Conservation (phyloP, 2,113 vertebrate genomes). For the Grus americana region DNA sequence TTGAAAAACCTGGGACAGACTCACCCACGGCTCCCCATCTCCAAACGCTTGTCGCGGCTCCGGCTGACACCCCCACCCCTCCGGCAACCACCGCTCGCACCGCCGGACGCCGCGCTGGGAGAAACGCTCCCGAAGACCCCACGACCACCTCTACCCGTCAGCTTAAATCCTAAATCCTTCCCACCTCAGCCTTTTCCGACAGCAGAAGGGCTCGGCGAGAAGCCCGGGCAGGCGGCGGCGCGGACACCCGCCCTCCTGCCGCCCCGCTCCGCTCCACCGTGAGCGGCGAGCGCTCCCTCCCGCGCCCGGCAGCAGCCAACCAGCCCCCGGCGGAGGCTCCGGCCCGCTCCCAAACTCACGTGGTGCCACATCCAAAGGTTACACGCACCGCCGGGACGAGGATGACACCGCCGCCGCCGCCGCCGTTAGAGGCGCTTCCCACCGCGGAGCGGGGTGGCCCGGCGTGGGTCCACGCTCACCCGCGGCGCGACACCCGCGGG, state of each 20-base stretch:
- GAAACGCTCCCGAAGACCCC: background rate
- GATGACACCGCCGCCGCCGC: background rate
- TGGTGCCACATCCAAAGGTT: constrained; percentile 51
- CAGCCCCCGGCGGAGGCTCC: background rate
- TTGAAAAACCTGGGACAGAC: background rate
- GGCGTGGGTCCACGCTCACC: background rate
- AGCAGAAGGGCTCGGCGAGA: background rate
- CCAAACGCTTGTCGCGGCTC: background rate
- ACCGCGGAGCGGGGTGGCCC: background rate
- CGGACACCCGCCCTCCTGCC: background rate
- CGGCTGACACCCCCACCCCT: background rate
- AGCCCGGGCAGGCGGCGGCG: background rate
- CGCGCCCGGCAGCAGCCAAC: background rate
- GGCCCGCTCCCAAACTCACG: constrained; percentile 19
- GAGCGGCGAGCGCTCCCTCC: background rate
- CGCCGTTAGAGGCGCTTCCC: background rate
- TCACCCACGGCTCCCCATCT: background rate
- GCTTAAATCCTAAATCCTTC: background rate
- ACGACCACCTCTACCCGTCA: background rate
- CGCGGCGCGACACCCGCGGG: background rate
- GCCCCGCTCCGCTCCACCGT: background rate
- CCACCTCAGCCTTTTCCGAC: background rate
- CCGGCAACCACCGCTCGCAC: background rate
- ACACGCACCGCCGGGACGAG: background rate
- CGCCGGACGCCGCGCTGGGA: too few relatives aligned